These are phyloP conservation scores for Passer domesticus DNA, from an alignment of 2,113 vertebrate genomes.

Conservation along the genomic window DNA sequence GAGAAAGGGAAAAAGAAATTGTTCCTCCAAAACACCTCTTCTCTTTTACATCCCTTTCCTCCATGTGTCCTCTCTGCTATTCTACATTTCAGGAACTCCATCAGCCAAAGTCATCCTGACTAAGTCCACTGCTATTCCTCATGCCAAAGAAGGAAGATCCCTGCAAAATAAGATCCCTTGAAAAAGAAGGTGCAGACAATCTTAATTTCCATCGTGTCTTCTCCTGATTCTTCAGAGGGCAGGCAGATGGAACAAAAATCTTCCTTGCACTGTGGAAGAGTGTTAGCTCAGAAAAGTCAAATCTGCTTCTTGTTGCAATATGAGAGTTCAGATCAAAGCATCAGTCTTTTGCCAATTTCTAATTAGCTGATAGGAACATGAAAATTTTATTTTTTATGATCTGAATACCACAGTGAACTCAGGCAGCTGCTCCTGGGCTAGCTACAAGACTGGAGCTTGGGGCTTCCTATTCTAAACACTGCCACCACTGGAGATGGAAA, in stretches of 20 bases:
- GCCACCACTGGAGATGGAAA: neutral
- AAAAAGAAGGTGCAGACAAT: neutral
- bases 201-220: neutral
- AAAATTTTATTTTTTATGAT: neutral
- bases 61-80: neutral
- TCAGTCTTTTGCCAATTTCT: neutral
- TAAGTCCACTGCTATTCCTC: neutral
- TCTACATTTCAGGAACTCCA: neutral
- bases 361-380: neutral
- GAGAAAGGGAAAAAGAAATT: neutral
- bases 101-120: neutral
- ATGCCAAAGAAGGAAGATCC: neutral
- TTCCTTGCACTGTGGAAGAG: neutral
- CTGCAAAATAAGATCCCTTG: neutral
- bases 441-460: neutral
- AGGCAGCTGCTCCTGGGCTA: neutral
- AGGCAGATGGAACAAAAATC: neutral
- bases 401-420: neutral
- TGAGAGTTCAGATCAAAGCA: neutral
- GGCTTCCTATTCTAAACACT: neutral
- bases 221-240: neutral
- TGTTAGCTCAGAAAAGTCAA: neutral
- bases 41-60: neutral
- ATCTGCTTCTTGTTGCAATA: neutral
- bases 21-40: neutral